A percentile compares a stretch with the other conserved stretches of the same genome.
Evolutionary conservation across 2,113 vertebrate species (phyloP).

Genomic region (Scophthalmus maximus): DNA sequence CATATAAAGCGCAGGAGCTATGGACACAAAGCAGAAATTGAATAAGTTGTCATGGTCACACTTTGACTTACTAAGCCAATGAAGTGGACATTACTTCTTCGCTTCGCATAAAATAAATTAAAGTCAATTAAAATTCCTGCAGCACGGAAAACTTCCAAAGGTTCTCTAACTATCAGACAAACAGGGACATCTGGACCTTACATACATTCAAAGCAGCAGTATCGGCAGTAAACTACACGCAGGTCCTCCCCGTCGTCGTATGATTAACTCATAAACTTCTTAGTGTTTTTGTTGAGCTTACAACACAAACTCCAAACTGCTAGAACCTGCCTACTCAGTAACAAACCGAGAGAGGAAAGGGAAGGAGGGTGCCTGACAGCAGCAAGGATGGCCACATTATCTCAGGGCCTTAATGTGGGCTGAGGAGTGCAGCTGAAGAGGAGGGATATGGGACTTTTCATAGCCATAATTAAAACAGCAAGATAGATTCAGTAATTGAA

Average conservation of each 20-base stretch:
- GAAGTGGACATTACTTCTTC: not conserved
- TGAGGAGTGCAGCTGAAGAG: conserved; percentile 78
- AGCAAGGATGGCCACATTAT: conserved; percentile 72
- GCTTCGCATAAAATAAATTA: conserved; percentile 11
- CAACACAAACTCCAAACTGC: not conserved
- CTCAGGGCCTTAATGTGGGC: conserved; percentile 76
- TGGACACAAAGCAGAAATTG: not conserved
- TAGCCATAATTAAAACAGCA: conserved; percentile 86
- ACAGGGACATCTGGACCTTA: not conserved
- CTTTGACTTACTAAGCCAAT: not conserved
- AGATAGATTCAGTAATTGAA: conserved; percentile 86
- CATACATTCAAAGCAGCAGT: not conserved
- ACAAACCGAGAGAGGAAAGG: conserved; percentile 8
- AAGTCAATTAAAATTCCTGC: conserved; percentile 11
- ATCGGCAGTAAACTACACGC: not conserved
- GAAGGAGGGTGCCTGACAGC: conserved; percentile 56
- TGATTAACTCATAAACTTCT: conserved; percentile 1
- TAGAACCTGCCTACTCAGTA: not conserved
- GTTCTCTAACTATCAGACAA: not conserved
- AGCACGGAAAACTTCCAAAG: conserved; percentile 1
- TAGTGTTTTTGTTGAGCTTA: not conserved
- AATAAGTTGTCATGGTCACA: not conserved
- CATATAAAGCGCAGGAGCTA: too few relatives aligned
- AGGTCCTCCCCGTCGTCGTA: not conserved
- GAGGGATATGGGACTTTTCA: conserved; percentile 81